Evolutionary conservation across 2,888 invertebrate genomes (phyloP), one percentile per base, ranked within the genome.

Genomic region (Halictus ligatus): DNA sequence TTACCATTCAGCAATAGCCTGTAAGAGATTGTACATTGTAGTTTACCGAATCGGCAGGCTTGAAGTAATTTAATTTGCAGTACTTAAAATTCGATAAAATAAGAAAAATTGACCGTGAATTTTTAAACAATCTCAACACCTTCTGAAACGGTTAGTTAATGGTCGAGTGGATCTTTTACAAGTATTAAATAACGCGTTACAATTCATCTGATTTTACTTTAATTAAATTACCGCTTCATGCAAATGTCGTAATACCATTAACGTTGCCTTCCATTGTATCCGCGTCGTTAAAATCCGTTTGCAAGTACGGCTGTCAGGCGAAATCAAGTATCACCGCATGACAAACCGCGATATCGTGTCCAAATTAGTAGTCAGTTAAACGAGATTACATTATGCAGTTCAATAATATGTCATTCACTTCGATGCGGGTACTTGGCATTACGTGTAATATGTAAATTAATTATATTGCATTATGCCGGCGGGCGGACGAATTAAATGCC

Each of bases 331-430:
- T 29, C 43, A 29, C 18, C 21, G 13, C 8, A n/a, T 18, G 6
- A 35, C 40, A 35, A 25, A 29, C 18, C 48, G 18, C 18, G 5
- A 43, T 80, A 74, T 74, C 48, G 7, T 50, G n/a, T 12, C 15
- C 29, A 48, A 64, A 67, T 48, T 43, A 64, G 48, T 40, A 43
- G n/a, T 50, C 67, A 7, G 64, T 40, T 64, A 48, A 64, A 80
- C 15, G 15, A 2, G 48, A 48, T 80, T 12, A 18, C 18, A 73
- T 29, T 25, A 29, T 73, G 18, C 25, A 48, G 43, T 29, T 48
- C 15, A 48, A 15, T 29, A 73, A 73, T 48, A 29, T 21, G 29
- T 73, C 46, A 73, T 73, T 29, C 18, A 29, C 29, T 48, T 73
- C 29, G 18, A 18, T 15, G 46, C 8, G 2, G 72, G 25, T 72